These are phyloP conservation scores for Hirtodrosophila cameraria DNA, from an alignment of 2,888 invertebrate genomes.

Conservation along the genomic window DNA sequence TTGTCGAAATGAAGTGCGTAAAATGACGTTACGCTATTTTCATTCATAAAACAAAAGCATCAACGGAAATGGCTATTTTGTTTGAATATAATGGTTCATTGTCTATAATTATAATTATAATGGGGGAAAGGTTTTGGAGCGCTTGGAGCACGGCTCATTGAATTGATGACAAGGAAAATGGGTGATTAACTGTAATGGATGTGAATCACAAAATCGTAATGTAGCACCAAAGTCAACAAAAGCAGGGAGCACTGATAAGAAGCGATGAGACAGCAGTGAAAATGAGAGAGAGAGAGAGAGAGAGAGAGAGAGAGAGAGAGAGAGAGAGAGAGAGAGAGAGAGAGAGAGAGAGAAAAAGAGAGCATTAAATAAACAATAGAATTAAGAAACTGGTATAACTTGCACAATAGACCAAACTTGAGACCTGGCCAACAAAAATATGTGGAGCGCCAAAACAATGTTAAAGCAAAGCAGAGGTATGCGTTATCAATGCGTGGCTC, in stretches of 20 bases:
- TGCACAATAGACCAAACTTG: constrained; percentile 50
- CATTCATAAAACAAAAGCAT: constrained; percentile 61
- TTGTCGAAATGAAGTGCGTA: constrained; percentile 51
- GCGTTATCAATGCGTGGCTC: constrained; percentile 63
- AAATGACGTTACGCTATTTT: constrained; percentile 12
- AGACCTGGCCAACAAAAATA: constrained; percentile 41
- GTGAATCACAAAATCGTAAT: constrained; percentile 69
- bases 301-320: not conserved
- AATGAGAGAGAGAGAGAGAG: not conserved
- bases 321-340: not conserved
- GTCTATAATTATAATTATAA: constrained; percentile 73
- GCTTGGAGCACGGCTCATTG: constrained; percentile 20
- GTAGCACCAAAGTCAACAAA: constrained; percentile 51
- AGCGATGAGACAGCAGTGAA: not conserved
- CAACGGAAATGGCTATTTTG: constrained; percentile 54
- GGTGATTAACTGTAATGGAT: constrained; percentile 66
- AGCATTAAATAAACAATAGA: constrained; percentile 46
- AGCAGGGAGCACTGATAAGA: constrained; percentile 6
- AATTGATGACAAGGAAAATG: constrained; percentile 40
- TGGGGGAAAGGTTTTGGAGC: constrained; percentile 15
- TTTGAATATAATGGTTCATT: constrained; percentile 58
- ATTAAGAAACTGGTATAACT: constrained; percentile 55
- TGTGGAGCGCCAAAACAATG: constrained; percentile 36
- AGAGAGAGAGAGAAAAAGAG: constrained; percentile 13
- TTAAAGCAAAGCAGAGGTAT: constrained; percentile 42